Percentiles rank a stretch among this genome's conserved stretches.
These are phyloP conservation scores for Microctonus aethiopoides DNA, from an alignment of 2,888 invertebrate species.

Conservation along the genomic window DNA sequence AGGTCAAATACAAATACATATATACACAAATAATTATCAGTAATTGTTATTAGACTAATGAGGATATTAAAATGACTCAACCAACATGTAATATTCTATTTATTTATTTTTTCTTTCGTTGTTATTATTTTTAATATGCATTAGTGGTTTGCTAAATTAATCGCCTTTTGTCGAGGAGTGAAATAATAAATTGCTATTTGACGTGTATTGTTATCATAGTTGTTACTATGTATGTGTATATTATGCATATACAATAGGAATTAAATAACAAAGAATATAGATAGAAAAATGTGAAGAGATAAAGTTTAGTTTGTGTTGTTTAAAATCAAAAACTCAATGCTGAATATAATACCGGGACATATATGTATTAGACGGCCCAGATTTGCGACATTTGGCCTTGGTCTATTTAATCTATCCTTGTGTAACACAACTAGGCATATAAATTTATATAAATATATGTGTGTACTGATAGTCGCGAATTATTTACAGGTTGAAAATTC, in stretches of 20 bases:
- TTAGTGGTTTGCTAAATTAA: constrained; percentile 7
- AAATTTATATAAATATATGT: neutral
- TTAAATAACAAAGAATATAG: neutral
- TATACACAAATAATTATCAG: neutral
- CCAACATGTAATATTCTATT: neutral
- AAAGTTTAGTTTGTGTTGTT: neutral
- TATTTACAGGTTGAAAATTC: neutral
- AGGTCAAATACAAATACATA: no score
- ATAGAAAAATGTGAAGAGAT: neutral
- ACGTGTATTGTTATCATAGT: constrained; percentile 17
- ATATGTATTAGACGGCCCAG: neutral
- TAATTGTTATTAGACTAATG: neutral
- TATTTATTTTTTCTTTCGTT: no score
- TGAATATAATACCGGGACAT: neutral
- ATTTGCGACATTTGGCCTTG: neutral
- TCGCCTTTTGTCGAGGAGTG: neutral
- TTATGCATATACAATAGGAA: neutral
- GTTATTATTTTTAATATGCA: neutral
- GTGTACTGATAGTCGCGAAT: neutral
- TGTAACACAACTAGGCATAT: neutral
- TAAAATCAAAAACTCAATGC: neutral
- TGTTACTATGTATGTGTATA: constrained; percentile 13
- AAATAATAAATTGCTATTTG: constrained; percentile 24
- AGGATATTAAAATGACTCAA: neutral
- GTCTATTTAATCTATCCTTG: neutral